A percentile compares a stretch with the other conserved stretches of the same genome.
phyloP scores from a whole-genome alignment of 2,113 vertebrate species.

The Brienomyrus longianalis region DNA sequence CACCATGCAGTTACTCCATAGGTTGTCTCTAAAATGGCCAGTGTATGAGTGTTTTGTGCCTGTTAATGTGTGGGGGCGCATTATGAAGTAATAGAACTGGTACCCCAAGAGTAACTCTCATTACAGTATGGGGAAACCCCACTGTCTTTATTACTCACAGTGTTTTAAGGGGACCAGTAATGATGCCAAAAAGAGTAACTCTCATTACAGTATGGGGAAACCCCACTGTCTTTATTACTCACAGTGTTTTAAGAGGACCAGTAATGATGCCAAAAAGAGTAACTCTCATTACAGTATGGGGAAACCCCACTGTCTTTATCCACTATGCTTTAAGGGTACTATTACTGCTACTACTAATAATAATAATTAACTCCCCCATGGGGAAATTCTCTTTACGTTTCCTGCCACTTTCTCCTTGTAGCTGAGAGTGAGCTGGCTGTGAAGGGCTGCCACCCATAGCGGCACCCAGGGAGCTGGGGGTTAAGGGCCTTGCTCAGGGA shows the following conservation, averaged over 20 bases:
- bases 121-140: not conserved
- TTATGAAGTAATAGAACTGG: not conserved
- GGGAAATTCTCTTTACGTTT: no score
- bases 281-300: no score
- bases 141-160: not conserved
- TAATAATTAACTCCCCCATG: not conserved
- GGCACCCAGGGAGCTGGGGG: no score
- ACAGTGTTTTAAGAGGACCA: not conserved
- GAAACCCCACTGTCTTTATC: no score
- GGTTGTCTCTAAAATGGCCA: not conserved
- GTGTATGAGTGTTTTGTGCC: not conserved
- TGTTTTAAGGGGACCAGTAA: not conserved
- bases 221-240: not conserved
- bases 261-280: not conserved
- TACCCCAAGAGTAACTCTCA: not conserved
- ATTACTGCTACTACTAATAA: no score
- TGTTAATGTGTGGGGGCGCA: not conserved
- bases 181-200: not conserved
- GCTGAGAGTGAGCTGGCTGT: no score
- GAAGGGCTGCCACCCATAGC: no score
- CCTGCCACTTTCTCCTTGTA: no score
- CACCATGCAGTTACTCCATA: not conserved
- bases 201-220: not conserved
- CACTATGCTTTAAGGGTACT: not conserved
- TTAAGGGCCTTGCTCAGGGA: no score